These are phyloP conservation scores for Ataeniobius toweri DNA, from an alignment of 2,797 vertebrate species.

Conservation along the genomic window DNA sequence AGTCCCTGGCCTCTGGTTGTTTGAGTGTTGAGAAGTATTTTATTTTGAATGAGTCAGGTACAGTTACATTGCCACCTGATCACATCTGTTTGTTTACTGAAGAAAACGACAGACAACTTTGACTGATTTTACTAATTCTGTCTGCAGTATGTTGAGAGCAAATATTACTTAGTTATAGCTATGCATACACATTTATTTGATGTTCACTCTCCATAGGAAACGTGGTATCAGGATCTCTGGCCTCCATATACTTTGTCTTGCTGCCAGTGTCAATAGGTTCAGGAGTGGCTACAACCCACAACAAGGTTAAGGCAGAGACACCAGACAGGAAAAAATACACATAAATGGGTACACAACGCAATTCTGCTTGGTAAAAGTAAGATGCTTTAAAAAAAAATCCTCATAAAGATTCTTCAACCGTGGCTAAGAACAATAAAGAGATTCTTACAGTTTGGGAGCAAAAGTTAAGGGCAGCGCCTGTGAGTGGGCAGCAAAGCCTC, in stretches of 20 bases:
- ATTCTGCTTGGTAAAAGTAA: conserved; percentile 12
- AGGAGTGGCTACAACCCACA: conserved; percentile 36
- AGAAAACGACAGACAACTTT: not conserved
- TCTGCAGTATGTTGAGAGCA: conserved; percentile 11
- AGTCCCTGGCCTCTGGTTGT: conserved; percentile 22
- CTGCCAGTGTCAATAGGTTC: conserved; percentile 25
- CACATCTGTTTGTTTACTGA: conserved; percentile 16
- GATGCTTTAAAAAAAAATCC: conserved; percentile 8
- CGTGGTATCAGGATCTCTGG: conserved; percentile 22
- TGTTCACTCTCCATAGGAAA: conserved; percentile 18
- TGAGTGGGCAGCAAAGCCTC: too few relatives aligned
- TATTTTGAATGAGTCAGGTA: conserved; percentile 4
- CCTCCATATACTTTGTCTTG: conserved; percentile 34
- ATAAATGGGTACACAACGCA: conserved; percentile 14
- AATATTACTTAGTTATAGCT: conserved; percentile 15
- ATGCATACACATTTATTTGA: conserved; percentile 8
- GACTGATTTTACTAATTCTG: not conserved
- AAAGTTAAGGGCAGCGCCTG: too few relatives aligned
- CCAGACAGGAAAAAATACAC: conserved; percentile 13
- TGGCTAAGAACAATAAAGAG: conserved; percentile 16
- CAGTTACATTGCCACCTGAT: conserved; percentile 28
- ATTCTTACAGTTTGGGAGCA: conserved; percentile 14
- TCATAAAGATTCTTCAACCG: conserved; percentile 15
- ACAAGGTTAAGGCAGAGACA: conserved; percentile 35
- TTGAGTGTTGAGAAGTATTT: conserved; percentile 41